Percentiles rank a stretch among this genome's conserved stretches.
Evolutionary conservation across 1,140 invertebrate species (phyloP).

Genomic region (Luehdorfia chinensis): DNA sequence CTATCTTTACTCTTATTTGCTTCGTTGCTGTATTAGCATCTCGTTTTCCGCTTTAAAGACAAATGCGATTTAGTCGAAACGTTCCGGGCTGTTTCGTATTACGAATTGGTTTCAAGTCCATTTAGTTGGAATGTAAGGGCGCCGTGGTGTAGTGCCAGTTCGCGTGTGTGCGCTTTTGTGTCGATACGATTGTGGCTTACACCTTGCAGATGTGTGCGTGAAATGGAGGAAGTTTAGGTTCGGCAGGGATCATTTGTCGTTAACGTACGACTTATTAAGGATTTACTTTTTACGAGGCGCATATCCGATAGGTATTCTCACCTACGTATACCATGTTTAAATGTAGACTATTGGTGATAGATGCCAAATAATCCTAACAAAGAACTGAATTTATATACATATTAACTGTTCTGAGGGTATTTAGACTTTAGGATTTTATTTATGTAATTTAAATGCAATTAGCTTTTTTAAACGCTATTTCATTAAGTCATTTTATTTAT

Average conservation of each 20-base stretch:
- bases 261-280: conserved; percentile 36
- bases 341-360: conserved; percentile 71
- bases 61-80: too few species aligned
- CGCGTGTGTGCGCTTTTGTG: conserved; percentile 19
- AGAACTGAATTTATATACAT: conserved; percentile 78
- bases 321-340: conserved; percentile 67
- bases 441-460: conserved; percentile 56
- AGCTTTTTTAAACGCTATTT: conserved; percentile 36
- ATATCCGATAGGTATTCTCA: conserved; percentile 66
- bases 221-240: conserved; percentile 67
- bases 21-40: too few species aligned
- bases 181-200: conserved; percentile 6
- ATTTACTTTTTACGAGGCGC: conserved; percentile 60
- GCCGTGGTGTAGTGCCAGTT: conserved; percentile 12
- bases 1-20: too few species aligned
- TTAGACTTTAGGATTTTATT: conserved; percentile 68
- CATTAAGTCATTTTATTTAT: conserved; percentile 21
- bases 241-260: conserved; percentile 64
- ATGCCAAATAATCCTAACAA: conserved; percentile 77
- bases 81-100: too few species aligned
- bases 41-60: too few species aligned
- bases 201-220: conserved; percentile 39
- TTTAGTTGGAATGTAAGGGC: conserved; percentile 23
- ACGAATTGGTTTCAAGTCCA: conserved; percentile 20
- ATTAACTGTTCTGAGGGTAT: conserved; percentile 77